A percentile compares a stretch with the other conserved stretches of the same genome.
Evolutionary conservation across 2,888 invertebrate genomes (phyloP).

Genomic region (Pristionchus fissidentatus): DNA sequence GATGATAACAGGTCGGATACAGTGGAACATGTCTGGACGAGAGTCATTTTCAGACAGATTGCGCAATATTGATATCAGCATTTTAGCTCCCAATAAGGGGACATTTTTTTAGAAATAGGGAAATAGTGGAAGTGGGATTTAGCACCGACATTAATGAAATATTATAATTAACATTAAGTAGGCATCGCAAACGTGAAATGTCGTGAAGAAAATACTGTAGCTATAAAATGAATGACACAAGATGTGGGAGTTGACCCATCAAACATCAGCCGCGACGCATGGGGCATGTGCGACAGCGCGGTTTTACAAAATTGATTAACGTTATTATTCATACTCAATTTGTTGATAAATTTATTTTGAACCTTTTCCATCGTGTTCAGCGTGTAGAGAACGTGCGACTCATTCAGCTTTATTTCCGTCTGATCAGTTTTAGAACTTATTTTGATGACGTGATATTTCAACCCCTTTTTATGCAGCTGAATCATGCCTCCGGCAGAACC

Average conservation of each 20-base stretch:
- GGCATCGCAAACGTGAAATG: too few species aligned
- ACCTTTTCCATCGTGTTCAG: background rate
- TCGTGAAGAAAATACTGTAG: background rate
- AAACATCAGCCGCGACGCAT: background rate
- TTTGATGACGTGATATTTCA: background rate
- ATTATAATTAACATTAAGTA: background rate
- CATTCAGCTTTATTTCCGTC: background rate
- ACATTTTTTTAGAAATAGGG: background rate
- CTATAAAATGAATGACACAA: background rate
- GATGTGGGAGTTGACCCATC: background rate
- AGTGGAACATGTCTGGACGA: constrained; percentile 31
- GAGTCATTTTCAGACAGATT: too few species aligned
- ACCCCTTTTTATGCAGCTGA: background rate
- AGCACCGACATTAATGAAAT: background rate
- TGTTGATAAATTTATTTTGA: background rate
- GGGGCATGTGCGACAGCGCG: background rate
- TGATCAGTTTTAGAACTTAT: background rate
- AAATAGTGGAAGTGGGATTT: too few species aligned
- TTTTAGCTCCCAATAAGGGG: too few species aligned
- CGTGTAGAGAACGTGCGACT: background rate
- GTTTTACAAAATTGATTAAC: too few species aligned
- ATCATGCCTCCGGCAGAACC: constrained; percentile 29
- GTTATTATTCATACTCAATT: background rate
- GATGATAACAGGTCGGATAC: background rate
- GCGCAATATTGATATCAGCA: too few species aligned